These are phyloP conservation scores for Thereva unica DNA, from an alignment of 2,888 invertebrate species.

Conservation along the genomic window DNA sequence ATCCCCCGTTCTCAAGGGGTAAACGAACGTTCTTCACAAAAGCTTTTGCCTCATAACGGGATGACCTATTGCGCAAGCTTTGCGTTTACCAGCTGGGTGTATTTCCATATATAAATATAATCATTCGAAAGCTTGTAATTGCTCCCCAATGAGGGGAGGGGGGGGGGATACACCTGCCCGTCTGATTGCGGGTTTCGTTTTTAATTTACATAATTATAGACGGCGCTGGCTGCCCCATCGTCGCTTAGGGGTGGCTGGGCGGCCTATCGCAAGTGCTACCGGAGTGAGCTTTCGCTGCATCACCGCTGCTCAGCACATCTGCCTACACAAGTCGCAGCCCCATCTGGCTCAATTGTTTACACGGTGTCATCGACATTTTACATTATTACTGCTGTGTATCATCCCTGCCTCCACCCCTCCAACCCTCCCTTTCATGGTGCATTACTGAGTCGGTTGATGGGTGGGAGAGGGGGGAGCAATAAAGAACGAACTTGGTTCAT, in stretches of 20 bases:
- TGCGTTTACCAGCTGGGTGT: slow-evolving; percentile 37
- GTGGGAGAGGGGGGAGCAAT: too few species aligned
- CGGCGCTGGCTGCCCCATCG: not conserved
- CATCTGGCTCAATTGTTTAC: slow-evolving; percentile 29
- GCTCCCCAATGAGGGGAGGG: not conserved
- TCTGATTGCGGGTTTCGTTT: slow-evolving; percentile 19
- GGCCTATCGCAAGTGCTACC: not conserved
- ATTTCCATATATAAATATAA: not conserved
- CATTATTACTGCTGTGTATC: not conserved
- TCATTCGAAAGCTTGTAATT: not conserved
- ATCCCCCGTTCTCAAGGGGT: slow-evolving; percentile 34
- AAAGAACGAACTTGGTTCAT: too few species aligned
- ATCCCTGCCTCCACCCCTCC: not conserved
- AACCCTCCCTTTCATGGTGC: not conserved
- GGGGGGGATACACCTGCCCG: slow-evolving; percentile 13
- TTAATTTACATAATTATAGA: slow-evolving; percentile 9
- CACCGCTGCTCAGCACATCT: slow-evolving; percentile 11
- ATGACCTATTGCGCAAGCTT: slow-evolving; percentile 39
- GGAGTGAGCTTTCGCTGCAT: slow-evolving; percentile 15
- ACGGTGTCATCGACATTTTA: slow-evolving; percentile 32
- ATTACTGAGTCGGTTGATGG: too few species aligned
- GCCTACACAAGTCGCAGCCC: slow-evolving; percentile 5
- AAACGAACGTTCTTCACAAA: slow-evolving; percentile 45
- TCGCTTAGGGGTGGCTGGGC: not conserved
- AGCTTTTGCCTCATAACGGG: slow-evolving; percentile 40